Base-by-base conservation (phyloP, 2,888 invertebrate species). In the Acleris holmiana region DNA sequence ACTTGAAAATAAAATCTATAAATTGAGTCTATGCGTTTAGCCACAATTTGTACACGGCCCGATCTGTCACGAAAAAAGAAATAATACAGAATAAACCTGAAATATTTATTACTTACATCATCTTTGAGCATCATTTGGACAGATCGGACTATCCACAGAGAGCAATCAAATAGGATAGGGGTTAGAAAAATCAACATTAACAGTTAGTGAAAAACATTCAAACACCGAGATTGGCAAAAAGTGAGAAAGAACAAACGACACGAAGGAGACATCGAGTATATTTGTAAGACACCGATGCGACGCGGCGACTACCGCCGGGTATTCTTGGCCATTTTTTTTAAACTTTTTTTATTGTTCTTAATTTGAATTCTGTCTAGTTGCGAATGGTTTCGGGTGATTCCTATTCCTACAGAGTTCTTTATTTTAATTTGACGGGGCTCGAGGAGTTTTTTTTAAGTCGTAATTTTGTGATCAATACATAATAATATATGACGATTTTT, bases 191-290 rank as follows among this genome's bases (percentile, higher is more conserved):
- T 91, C 89, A 89, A 91, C 89, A 91, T 91, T 91, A 91, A 91
- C 91, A 91, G 91, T 91, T 91, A 91, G 91, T 91, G 91, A 91
- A 90, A 85, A 91, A 91, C 91, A 91, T 91, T 88, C 91, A 91
- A 83, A 91, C 91, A 91, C 86, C 88, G 88, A 88, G 77, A 89
- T 89, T 90, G 91, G 89, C 88, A 89, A 88, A 88, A 88, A 85
- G 88, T 88, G 86, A 84, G 80, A 88, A 81, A 88, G 84, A 89
- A 84, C 74, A 87, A 85, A 86, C 85, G 88, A 80, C 85, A 87
- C 86, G 84, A 44, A 87, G 84, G 86, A 83, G 83, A 89, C 88
- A 89, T 86, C 83, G 88, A 89, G 79, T 88, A 84, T 79, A 85
- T 84, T 82, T 76, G 82, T 81, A 79, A 82, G 86, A 91, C 91